Evolutionary conservation across 2,888 invertebrate species (phyloP), one percentile per base, ranked within the genome.

Genomic region (Trichogramma dendrolimi): DNA sequence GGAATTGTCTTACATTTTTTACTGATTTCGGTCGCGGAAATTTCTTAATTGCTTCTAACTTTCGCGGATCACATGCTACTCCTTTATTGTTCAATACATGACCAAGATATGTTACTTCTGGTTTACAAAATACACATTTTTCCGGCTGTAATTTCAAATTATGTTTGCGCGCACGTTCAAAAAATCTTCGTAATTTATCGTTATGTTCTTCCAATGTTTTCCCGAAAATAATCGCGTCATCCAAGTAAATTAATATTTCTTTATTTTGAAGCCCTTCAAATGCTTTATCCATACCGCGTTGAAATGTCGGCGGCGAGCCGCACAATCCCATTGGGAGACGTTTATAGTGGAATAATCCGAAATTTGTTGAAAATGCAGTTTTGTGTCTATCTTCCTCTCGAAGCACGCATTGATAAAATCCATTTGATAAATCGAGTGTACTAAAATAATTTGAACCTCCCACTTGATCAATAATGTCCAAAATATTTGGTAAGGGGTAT

Each of bases 331-430:
- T 7, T 7, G 44, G 44, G 6, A 44, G 44, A 6, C 44, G 6
- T 44, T 44, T 44, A 44, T 44, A 10, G 44, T 6, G 7, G 10
- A 7, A 44, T 7, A 7, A 10, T 44, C 44, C 44, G 44, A 10
- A 44, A 44, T 7, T 44, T n/a, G n/a, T n/a, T n/a, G n/a, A n/a
- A n/a, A n/a, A n/a, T n/a, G n/a, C n/a, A n/a, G n/a, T n/a, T n/a
- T 44, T 44, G 6, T 44, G 6, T 7, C 44, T 6, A 10, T 44
- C 10, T 44, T 44, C 44, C 6, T 6, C n/a, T n/a, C 63, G 61
- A 54, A 79, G 65, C n/a, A 67, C 67, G 6, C 77, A 71, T 62
- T 76, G 76, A 60, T 71, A 71, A 59, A 71, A 75, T 4, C 73
- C 75, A n/a, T 60, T 63, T 3, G 67, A 64, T 14, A 71, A 44